Base-by-base conservation (phyloP, 2,113 vertebrate genomes). In the Toxostoma redivivum region DNA sequence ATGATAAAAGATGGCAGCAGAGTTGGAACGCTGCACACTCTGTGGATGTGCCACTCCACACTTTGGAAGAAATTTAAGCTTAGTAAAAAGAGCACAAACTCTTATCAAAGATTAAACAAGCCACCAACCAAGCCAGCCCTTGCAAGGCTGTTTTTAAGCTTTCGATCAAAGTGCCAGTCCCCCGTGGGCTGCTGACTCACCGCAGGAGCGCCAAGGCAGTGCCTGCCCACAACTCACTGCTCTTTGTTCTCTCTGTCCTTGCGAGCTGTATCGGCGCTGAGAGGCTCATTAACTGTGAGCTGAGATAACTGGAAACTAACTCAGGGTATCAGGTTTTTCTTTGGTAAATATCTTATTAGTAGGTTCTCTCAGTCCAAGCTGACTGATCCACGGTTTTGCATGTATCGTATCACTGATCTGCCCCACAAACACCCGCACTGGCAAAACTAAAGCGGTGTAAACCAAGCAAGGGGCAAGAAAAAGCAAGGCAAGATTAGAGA, bases 181-280 rank as follows among this genome's bases (percentile, higher is more conserved):
- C 65, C 48, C 1, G 3, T 1, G 74, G 66, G 78, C 5, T 69
- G 90, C 95, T 86, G 94, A 90, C 53, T 93, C 92, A 90, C 45
- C 1, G 70, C 85, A 42, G 54, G 16, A 64, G 76, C 2, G n/a
- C 74, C 51, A 6, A 9, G 40, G 86, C 47, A 25, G 0, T 12
- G 79, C 70, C 73, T 54, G 82, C 88, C 82, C 79, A 3, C 56
- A 7, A 7, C 72, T 33, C 47, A 0, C 14, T 30, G 45, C 77
- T 50, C 92, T 57, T 31, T 70, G 42, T 70, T 78, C 73, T 73
- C n/a, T 24, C 45, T 0, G 4, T 33, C 65, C 48, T 40, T 48
- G 60, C 12, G 0, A 80, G 25, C 4, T 15, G 21, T 0, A 3
- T 0, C 2, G 35, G 54, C 56, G 30, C 47, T 0, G 5, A 0